These are phyloP conservation scores for Tadarida brasiliensis DNA, from an alignment of 2,797 vertebrate genomes.

Conservation along the genomic window DNA sequence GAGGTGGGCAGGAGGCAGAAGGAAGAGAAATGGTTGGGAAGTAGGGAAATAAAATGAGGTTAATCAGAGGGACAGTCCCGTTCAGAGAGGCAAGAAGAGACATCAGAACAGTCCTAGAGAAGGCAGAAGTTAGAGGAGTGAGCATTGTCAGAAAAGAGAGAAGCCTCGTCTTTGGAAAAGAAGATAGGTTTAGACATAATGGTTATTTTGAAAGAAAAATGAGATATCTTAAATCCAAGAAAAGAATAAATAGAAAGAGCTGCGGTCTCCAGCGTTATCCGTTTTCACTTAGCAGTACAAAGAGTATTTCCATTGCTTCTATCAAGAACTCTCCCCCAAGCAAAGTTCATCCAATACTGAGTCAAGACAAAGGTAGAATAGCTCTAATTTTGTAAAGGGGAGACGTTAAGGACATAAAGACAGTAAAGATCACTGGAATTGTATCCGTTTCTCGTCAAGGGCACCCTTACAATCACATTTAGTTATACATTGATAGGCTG, in stretches of 20 bases:
- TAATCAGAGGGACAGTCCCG: neutral
- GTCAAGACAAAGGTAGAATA: conserved; percentile 66
- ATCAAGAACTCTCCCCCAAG: conserved; percentile 70
- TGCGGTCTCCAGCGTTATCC: neutral
- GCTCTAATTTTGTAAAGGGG: conserved; percentile 74
- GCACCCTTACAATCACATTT: conserved; percentile 75
- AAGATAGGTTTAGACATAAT: neutral
- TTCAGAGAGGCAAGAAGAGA: neutral
- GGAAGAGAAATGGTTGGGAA: neutral
- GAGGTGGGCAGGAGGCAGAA: neutral
- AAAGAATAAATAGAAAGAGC: conserved; percentile 60
- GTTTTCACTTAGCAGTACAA: conserved; percentile 37
- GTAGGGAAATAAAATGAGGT: neutral
- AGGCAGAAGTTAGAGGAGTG: neutral
- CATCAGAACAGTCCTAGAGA: neutral
- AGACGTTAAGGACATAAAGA: conserved; percentile 55
- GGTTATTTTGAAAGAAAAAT: conserved; percentile 67
- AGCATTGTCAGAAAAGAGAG: neutral
- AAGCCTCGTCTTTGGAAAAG: neutral
- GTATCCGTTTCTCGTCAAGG: conserved; percentile 62
- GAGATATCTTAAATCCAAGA: conserved; percentile 55
- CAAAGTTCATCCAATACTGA: conserved; percentile 63
- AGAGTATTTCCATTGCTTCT: conserved; percentile 48
- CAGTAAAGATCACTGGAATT: conserved; percentile 66
- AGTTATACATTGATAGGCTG: conserved; percentile 68